These are phyloP conservation scores for Irena cyanogastra DNA, from an alignment of 2,113 vertebrate genomes.

Conservation along the genomic window DNA sequence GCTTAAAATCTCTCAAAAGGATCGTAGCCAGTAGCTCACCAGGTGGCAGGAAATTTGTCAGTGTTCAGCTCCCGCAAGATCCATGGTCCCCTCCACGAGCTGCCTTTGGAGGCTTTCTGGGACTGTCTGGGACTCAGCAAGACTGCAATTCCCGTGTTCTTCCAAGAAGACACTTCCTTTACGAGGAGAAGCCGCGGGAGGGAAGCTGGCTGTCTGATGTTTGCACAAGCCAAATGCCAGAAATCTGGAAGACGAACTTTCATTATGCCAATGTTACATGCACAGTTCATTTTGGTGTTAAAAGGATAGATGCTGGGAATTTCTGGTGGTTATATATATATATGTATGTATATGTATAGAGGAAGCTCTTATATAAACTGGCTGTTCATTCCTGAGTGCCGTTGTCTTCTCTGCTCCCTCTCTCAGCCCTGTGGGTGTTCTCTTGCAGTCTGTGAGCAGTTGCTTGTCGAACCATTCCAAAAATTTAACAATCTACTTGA, in stretches of 20 bases:
- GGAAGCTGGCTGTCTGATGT: not conserved
- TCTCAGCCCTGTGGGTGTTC: not conserved
- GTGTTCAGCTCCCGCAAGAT: not conserved
- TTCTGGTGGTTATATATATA: not conserved
- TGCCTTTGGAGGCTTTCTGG: not conserved
- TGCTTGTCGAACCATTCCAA: not conserved
- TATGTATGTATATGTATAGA: conserved; percentile 16
- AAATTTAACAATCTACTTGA: not conserved
- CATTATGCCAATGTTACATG: not conserved
- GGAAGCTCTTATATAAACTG: conserved; percentile 18
- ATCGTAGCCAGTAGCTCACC: not conserved
- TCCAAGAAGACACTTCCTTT: not conserved
- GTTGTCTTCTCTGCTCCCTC: not conserved
- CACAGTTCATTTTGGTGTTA: not conserved
- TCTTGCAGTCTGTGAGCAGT: not conserved
- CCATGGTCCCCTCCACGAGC: not conserved
- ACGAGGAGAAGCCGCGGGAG: not conserved
- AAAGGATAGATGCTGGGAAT: not conserved
- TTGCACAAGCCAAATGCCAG: not conserved
- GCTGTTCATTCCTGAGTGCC: not conserved
- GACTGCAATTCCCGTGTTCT: not conserved
- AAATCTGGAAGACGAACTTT: not conserved
- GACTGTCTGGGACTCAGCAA: not conserved
- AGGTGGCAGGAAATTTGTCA: not conserved
- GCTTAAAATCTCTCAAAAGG: not conserved